These are phyloP conservation scores for Gadus macrocephalus DNA, from an alignment of 2,113 vertebrate genomes.

Conservation along the genomic window DNA sequence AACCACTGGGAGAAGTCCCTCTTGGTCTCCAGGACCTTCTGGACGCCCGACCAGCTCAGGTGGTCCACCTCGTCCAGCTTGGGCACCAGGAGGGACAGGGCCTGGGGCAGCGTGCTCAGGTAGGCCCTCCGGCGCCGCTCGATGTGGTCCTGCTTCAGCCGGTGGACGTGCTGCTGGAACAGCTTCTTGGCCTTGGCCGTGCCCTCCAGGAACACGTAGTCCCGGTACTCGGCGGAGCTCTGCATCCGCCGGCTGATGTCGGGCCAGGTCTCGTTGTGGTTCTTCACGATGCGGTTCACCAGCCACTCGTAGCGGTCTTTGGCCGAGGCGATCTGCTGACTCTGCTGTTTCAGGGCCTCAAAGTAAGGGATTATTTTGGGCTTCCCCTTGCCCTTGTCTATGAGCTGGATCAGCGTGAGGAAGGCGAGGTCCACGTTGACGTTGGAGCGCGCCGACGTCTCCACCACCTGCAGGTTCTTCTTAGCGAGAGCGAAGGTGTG, in stretches of 20 bases:
- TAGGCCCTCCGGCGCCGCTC: constrained; percentile 83
- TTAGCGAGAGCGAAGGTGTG: constrained; percentile 92
- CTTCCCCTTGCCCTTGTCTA: constrained; percentile 88
- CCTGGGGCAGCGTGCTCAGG: constrained; percentile 80
- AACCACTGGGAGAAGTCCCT: constrained; percentile 90
- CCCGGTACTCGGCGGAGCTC: constrained; percentile 81
- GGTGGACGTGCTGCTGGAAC: constrained; percentile 87
- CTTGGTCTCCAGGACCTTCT: constrained; percentile 88
- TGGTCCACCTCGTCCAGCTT: constrained; percentile 89
- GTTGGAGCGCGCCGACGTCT: constrained; percentile 94
- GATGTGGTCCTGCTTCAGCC: constrained; percentile 93
- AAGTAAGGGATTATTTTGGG: constrained; percentile 96
- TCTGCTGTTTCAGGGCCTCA: constrained; percentile 95
- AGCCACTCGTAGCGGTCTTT: constrained; percentile 96
- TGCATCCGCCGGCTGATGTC: constrained; percentile 81
- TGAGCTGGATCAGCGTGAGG: constrained; percentile 87
- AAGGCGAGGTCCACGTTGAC: constrained; percentile 95
- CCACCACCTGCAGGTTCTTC: constrained; percentile 96
- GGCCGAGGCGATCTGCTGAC: constrained; percentile 91
- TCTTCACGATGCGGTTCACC: constrained; percentile 83
- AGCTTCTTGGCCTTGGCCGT: constrained; percentile 92
- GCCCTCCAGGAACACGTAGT: constrained; percentile 93
- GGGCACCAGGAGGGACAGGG: constrained; percentile 80
- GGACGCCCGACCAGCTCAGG: constrained; percentile 80
- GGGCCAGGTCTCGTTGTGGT: constrained; percentile 86